Base-by-base conservation (phyloP, 2,888 invertebrate species). In the Microctonus aethiopoides region DNA sequence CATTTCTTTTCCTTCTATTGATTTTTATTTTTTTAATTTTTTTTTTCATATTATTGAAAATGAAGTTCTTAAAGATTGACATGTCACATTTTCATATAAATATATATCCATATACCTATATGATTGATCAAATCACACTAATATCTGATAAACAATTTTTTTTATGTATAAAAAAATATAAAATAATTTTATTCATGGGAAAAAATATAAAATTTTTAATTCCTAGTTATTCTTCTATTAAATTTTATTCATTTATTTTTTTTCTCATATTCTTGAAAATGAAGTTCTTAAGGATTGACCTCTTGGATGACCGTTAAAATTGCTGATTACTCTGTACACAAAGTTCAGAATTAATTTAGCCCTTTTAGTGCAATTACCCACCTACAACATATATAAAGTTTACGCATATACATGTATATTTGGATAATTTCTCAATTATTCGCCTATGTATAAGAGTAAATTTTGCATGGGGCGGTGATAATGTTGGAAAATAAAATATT, bases 341-440 rank as follows among this genome's bases (percentile, higher is more conserved):
- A 57, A 3, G 67, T 60, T 57, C 34, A 56, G 59, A 41, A 71
- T 67, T 70, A 68, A 64, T 66, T 68, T 41, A 61, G 36, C 36
- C 65, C 16, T 46, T 29, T 7, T n/a, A 46, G 68, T 62, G 73
- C 72, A 73, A 75, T 75, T 75, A 73, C 67, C 46, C 46, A 24
- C 16, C 26, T 41, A 11, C 46, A 54, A 46, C 46, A 16, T 16
- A 46, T 3, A 39, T 39, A 39, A 0, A 10, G 2, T 39, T 39
- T 20, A 46, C 46, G 7, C n/a, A 46, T n/a, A 52, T 22, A 16
- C 4, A 52, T 16, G 69, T 54, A 54, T 70, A 73, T 74, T 74
- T 71, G 73, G 68, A 75, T 75, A 73, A 75, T 75, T 75, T 75
- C 74, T 75, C 73, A 75, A 75, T 75, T 73, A 75, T 46, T 46